Conservation (phyloP, 2,797 vertebrate species). For the Spheniscus humboldti region DNA sequence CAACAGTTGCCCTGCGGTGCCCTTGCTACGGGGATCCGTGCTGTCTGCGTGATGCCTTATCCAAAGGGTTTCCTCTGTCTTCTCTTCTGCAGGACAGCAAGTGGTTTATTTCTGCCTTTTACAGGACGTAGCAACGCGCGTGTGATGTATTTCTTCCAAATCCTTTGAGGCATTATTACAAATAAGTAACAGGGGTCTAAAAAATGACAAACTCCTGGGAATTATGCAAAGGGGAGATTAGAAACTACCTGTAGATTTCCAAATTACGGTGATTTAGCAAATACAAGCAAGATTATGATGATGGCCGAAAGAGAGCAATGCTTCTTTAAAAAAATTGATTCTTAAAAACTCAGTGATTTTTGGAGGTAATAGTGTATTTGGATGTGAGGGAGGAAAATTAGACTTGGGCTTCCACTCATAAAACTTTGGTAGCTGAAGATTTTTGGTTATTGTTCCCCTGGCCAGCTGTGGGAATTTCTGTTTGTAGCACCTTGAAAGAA, state of each 20-base stretch:
- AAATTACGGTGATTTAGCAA: neutral
- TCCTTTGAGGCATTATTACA: neutral
- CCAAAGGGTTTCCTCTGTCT: neutral
- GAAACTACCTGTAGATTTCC: neutral
- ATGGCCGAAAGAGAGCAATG: neutral
- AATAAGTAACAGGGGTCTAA: neutral
- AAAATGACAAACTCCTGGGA: neutral
- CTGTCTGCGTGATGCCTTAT: neutral
- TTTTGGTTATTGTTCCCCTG: neutral
- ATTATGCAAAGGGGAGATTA: neutral
- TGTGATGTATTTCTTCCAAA: neutral
- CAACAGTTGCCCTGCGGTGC: neutral
- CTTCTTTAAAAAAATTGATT: neutral
- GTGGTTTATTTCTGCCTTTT: neutral
- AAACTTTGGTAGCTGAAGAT: neutral
- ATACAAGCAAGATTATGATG: neutral
- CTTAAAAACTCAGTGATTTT: neutral
- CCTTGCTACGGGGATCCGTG: neutral
- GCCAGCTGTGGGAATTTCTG: neutral
- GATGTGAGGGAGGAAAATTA: neutral
- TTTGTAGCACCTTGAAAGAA: neutral
- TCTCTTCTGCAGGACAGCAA: neutral
- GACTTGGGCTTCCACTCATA: neutral
- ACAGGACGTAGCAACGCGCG: fast-evolving
- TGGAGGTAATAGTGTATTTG: neutral